Evolutionary conservation across 2,797 vertebrate genomes (phyloP).

Genomic region (Poecilia wingei): DNA sequence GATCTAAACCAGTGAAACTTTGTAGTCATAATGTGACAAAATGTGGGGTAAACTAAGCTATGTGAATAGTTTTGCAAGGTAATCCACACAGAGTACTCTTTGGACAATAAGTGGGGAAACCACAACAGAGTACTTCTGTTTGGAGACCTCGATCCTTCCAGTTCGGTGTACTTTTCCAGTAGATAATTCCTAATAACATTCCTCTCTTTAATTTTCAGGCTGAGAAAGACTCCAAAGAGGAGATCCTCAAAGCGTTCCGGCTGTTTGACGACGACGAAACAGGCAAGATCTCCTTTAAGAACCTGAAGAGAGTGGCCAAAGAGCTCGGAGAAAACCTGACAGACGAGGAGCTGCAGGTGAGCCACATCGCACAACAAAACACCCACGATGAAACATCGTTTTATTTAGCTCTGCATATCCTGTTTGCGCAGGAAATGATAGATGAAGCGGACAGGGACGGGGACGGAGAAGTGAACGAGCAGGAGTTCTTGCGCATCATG

Average conservation of each 20-base stretch:
- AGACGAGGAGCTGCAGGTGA: conserved; percentile 94
- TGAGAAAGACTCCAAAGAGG: conserved; percentile 96
- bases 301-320: conserved; percentile 91
- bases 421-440: conserved; percentile 90
- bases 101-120: not conserved
- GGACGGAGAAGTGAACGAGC: conserved; percentile 93
- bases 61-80: not conserved
- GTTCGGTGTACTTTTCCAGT: not conserved
- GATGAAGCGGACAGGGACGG: conserved; percentile 92
- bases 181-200: not conserved
- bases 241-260: conserved; percentile 95
- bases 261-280: conserved; percentile 96
- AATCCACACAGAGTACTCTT: not conserved
- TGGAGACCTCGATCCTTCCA: not conserved
- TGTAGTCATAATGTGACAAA: not conserved
- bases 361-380: not conserved
- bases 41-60: not conserved
- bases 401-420: not conserved
- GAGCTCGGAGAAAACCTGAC: conserved; percentile 94
- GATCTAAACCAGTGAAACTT: not conserved
- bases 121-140: not conserved
- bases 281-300: conserved; percentile 94
- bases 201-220: conserved; percentile 75
- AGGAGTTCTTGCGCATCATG: conserved; percentile 96
- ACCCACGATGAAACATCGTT: not conserved